A percentile compares a stretch with the other conserved stretches of the same genome.
phyloP scores from a whole-genome alignment of 2,113 vertebrate species.

The Callospermophilus lateralis region DNA sequence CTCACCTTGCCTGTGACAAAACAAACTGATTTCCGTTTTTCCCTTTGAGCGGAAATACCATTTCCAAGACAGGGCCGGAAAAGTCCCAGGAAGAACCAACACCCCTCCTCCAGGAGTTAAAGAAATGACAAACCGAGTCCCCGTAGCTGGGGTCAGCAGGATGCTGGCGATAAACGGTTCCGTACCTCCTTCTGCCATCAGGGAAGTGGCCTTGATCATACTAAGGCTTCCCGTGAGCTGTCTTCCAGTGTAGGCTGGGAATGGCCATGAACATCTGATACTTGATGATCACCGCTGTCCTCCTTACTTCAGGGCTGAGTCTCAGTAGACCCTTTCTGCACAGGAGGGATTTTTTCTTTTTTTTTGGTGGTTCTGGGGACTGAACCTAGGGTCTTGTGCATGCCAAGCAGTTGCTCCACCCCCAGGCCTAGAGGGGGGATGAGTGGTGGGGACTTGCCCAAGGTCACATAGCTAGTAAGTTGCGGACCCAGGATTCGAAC shows the following conservation, averaged over 20 bases:
- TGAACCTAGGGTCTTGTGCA: neutral
- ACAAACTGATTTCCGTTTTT: neutral
- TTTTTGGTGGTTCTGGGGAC: neutral
- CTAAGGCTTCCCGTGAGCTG: neutral
- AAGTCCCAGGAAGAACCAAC: neutral
- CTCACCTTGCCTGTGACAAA: neutral
- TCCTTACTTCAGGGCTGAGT: neutral
- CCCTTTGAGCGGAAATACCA: neutral
- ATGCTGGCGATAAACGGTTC: neutral
- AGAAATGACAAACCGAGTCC: neutral
- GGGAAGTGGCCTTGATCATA: neutral
- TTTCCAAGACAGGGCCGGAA: neutral
- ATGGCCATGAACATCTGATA: neutral
- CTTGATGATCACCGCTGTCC: neutral
- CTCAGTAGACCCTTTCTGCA: neutral
- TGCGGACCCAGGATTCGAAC: neutral
- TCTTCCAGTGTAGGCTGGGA: neutral
- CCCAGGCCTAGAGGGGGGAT: too few relatives aligned
- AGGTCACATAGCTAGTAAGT: neutral
- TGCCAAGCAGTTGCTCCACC: neutral
- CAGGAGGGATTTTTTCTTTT: neutral
- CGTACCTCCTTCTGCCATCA: neutral
- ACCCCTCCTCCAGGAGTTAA: neutral
- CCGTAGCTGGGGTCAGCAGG: neutral
- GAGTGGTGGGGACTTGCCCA: neutral